Evolutionary conservation across 2,888 invertebrate species (phyloP).

Genomic region (Troides aeacus): DNA sequence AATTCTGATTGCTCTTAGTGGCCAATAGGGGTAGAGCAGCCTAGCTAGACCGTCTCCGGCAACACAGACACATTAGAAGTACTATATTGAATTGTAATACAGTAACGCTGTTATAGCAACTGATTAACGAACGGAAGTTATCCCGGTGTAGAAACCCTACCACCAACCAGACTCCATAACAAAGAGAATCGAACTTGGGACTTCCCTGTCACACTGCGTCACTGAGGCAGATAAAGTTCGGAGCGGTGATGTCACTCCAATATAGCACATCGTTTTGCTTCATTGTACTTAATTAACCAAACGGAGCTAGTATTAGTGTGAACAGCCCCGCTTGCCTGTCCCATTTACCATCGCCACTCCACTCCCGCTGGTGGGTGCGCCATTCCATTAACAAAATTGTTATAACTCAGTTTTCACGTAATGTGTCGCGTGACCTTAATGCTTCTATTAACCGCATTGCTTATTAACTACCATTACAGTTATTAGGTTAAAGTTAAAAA

Average conservation of each 20-base stretch:
- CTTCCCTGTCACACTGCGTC: background rate
- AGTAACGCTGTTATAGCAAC: too few species aligned
- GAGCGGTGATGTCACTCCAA: background rate
- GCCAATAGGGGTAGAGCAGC: too few species aligned
- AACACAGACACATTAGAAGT: too few species aligned
- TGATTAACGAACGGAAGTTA: too few species aligned
- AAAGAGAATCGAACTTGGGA: background rate
- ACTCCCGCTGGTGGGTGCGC: conserved; percentile 35
- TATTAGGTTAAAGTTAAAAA: too few species aligned
- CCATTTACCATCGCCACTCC: conserved; percentile 32
- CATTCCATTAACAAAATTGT: conserved; percentile 48
- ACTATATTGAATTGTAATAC: too few species aligned
- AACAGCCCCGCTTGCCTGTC: conserved; percentile 27
- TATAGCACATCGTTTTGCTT: background rate
- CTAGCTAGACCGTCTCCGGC: too few species aligned
- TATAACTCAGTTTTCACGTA: conserved; percentile 37
- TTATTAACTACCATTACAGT: background rate
- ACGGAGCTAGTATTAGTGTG: conserved; percentile 9
- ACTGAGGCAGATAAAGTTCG: background rate
- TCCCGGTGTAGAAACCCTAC: too few species aligned
- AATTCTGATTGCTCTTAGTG: too few species aligned
- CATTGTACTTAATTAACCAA: conserved; percentile 16
- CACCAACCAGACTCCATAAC: too few species aligned
- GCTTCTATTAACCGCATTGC: conserved; percentile 2
- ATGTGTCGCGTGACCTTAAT: conserved; percentile 30